phyloP scores from a whole-genome alignment of 1,140 invertebrate species.

The Lycorma delicatula region DNA sequence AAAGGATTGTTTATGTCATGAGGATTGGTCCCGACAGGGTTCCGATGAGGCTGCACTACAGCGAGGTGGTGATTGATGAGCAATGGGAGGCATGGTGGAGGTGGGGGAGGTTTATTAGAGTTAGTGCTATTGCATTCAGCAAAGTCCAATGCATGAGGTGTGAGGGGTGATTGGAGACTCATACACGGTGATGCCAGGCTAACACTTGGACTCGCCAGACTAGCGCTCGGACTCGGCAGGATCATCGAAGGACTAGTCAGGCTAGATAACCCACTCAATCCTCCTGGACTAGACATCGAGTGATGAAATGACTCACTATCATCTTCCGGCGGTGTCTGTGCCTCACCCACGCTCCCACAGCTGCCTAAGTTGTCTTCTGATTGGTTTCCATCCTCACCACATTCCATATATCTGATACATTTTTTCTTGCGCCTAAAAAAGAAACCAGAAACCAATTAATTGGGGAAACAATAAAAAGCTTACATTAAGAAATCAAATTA shows the following conservation, averaged over 20 bases:
- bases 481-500: conserved; percentile 3
- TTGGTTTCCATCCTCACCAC: conserved; percentile 48
- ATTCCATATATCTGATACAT: conserved; percentile 88
- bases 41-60: conserved; percentile 42
- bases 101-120: conserved; percentile 33
- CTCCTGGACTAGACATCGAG: conserved; percentile 67
- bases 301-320: conserved; percentile 49
- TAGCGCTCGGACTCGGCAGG: conserved; percentile 53
- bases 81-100: conserved; percentile 35
- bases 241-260: conserved; percentile 64
- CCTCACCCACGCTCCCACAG: conserved; percentile 61
- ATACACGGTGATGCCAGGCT: conserved; percentile 48
- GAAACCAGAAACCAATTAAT: conserved; percentile 16
- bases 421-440: conserved; percentile 93
- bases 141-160: conserved; percentile 38
- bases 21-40: conserved; percentile 82
- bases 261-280: conserved; percentile 64
- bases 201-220: conserved; percentile 56
- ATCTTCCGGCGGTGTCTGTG: conserved; percentile 55
- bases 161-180: conserved; percentile 44
- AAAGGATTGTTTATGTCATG: conserved; percentile 84
- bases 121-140: conserved; percentile 36
- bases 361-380: conserved; percentile 71
- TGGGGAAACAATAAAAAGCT: conserved; percentile 7
- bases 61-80: conserved; percentile 27